A percentile compares a stretch with the other conserved stretches of the same genome.
Evolutionary conservation across 1,140 invertebrate genomes (phyloP).

Genomic region (Cotesia vestalis): DNA sequence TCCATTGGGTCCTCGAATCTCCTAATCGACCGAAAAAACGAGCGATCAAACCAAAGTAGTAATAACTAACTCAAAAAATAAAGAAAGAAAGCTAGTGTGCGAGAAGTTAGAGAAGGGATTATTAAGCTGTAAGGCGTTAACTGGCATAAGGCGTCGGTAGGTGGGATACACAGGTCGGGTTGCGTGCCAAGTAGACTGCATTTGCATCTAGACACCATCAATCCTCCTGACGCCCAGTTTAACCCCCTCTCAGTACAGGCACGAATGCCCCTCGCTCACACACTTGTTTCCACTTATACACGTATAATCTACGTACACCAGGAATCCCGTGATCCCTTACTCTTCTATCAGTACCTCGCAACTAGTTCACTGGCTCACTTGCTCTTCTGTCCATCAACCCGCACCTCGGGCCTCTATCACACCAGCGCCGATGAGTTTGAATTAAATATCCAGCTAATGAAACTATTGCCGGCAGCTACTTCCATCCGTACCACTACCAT

Average conservation of each 20-base stretch:
- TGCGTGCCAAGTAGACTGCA: slow-evolving; percentile 64
- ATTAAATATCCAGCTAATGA: slow-evolving; percentile 59
- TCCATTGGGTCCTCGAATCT: too few species aligned
- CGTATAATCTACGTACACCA: not conserved
- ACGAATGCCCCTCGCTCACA: slow-evolving; percentile 23
- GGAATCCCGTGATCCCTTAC: not conserved
- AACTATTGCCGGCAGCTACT: slow-evolving; percentile 38
- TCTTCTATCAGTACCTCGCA: slow-evolving; percentile 23
- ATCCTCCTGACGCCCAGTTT: slow-evolving; percentile 65
- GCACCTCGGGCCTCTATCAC: slow-evolving; percentile 39
- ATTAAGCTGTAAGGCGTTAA: slow-evolving; percentile 68
- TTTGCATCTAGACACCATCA: slow-evolving; percentile 68
- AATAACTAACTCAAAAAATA: slow-evolving; percentile 1
- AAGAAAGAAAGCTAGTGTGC: slow-evolving; percentile 14
- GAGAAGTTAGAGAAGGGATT: slow-evolving; percentile 51
- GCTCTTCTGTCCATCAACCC: not conserved
- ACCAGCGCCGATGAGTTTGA: slow-evolving; percentile 49
- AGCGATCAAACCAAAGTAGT: not conserved
- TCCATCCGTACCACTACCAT: slow-evolving; percentile 3
- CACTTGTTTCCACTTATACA: too few species aligned
- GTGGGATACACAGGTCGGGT: slow-evolving; percentile 57
- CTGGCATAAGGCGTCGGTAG: slow-evolving; percentile 66
- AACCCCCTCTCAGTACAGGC: slow-evolving; percentile 39
- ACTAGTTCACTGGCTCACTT: slow-evolving; percentile 41
- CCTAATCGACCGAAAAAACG: too few species aligned